Conservation (phyloP, 2,797 vertebrate species). For the Aeoliscus strigatus region DNA sequence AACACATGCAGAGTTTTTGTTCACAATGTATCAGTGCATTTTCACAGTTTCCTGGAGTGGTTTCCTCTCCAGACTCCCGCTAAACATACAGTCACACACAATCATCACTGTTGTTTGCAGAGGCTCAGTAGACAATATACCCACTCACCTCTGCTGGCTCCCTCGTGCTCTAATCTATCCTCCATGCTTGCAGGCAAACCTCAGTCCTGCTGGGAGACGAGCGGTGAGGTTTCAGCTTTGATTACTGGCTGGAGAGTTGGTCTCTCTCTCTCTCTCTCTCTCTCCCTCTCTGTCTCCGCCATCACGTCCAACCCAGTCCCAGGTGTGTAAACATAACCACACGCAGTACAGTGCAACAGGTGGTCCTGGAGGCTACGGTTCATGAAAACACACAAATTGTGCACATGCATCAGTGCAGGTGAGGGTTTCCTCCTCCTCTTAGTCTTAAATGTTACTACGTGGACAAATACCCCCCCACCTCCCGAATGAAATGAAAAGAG, state of each 20-base stretch:
- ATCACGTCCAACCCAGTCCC: slow-evolving; percentile 20
- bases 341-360: slow-evolving; percentile 30
- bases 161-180: slow-evolving; percentile 29
- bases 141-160: slow-evolving; percentile 16
- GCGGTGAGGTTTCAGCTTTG: slow-evolving; percentile 38
- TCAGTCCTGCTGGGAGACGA: slow-evolving; percentile 35
- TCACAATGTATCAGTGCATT: slow-evolving; percentile 9
- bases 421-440: neutral
- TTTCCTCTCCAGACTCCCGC: slow-evolving; percentile 7
- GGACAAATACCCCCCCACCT: too few species aligned
- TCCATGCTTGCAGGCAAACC: slow-evolving; percentile 14
- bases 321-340: slow-evolving; percentile 34
- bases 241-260: slow-evolving; percentile 30
- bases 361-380: slow-evolving; percentile 9
- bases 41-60: slow-evolving; percentile 10
- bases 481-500: too few species aligned
- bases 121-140: slow-evolving; percentile 20
- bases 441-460: too few species aligned
- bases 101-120: slow-evolving; percentile 31
- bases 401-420: neutral
- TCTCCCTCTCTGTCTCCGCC: too few species aligned
- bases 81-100: slow-evolving; percentile 12
- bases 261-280: too few species aligned
- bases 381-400: neutral
- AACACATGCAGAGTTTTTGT: slow-evolving; percentile 13